Evolutionary conservation across 2,888 invertebrate genomes (phyloP).

Genomic region (Seira sanloemensis): DNA sequence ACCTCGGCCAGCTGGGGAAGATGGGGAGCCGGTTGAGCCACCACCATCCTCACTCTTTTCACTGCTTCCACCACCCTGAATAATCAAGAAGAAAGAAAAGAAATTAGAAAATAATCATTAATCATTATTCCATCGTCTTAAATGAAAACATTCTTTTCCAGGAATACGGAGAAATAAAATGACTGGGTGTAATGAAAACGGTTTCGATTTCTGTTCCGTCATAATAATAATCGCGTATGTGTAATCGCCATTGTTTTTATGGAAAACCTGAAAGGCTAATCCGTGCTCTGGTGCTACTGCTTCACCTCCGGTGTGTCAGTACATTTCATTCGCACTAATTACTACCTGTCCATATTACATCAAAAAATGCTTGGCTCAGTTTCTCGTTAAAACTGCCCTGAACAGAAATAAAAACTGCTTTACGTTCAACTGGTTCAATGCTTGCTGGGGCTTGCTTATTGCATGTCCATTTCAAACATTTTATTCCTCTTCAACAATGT

Average conservation of each 20-base stretch:
- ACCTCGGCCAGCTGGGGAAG: slow-evolving; percentile 70
- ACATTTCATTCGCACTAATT: slow-evolving; percentile 56
- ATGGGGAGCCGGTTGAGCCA: slow-evolving; percentile 68
- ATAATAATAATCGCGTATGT: too few species aligned
- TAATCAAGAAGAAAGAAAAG: slow-evolving; percentile 23
- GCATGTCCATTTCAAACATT: background rate
- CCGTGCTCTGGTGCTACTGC: slow-evolving; percentile 47
- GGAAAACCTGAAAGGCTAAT: too few species aligned
- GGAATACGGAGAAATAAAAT: too few species aligned
- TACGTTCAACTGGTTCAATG: background rate
- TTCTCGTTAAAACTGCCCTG: background rate
- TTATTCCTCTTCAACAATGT: background rate
- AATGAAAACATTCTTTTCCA: slow-evolving; percentile 12
- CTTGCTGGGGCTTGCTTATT: background rate
- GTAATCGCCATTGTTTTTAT: too few species aligned
- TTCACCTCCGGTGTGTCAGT: slow-evolving; percentile 64
- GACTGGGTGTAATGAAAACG: too few species aligned
- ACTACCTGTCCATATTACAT: slow-evolving; percentile 59
- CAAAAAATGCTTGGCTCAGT: background rate
- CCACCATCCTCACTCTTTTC: slow-evolving; percentile 73
- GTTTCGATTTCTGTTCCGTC: too few species aligned
- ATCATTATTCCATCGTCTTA: background rate
- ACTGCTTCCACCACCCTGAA: slow-evolving; percentile 69
- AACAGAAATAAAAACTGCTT: background rate
- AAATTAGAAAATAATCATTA: slow-evolving; percentile 7